These are phyloP conservation scores for Lampropteryx suffumata DNA, from an alignment of 2,888 invertebrate species.

Conservation along the genomic window DNA sequence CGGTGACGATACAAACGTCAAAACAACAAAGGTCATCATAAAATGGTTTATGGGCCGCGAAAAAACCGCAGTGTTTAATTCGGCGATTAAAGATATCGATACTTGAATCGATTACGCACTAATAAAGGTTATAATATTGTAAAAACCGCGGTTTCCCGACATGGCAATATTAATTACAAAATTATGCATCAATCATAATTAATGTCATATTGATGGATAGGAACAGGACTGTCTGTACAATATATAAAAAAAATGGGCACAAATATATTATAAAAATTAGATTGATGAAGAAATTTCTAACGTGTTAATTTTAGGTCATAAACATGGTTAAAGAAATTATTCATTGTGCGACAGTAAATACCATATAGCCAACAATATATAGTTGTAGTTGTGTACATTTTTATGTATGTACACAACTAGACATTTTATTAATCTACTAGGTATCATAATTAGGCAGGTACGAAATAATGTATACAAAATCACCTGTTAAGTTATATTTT, in stretches of 20 bases:
- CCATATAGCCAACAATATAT: too few relatives aligned
- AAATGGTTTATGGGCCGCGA: conserved; percentile 32
- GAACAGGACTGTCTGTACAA: conserved; percentile 2
- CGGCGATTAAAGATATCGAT: conserved; percentile 52
- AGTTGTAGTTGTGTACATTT: too few relatives aligned
- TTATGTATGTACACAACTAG: too few relatives aligned
- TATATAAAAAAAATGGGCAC: conserved; percentile 2
- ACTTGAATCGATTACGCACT: conserved; percentile 43
- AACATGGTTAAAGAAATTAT: not conserved
- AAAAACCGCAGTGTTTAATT: conserved; percentile 40
- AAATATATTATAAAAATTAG: not conserved
- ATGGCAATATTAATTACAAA: conserved; percentile 50
- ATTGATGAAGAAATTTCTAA: not conserved
- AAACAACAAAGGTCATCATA: conserved; percentile 27
- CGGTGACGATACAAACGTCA: not conserved
- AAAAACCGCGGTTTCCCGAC: conserved; percentile 31
- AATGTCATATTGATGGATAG: conserved; percentile 41
- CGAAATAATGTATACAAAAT: too few relatives aligned
- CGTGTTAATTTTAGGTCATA: not conserved
- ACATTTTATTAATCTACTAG: too few relatives aligned
- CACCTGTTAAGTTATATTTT: too few relatives aligned
- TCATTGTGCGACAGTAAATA: too few relatives aligned
- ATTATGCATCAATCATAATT: conserved; percentile 55
- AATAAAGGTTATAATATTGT: conserved; percentile 48
- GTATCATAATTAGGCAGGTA: too few relatives aligned